phyloP scores from a whole-genome alignment of 2,797 vertebrate species.

The Diplodus puntazzo region DNA sequence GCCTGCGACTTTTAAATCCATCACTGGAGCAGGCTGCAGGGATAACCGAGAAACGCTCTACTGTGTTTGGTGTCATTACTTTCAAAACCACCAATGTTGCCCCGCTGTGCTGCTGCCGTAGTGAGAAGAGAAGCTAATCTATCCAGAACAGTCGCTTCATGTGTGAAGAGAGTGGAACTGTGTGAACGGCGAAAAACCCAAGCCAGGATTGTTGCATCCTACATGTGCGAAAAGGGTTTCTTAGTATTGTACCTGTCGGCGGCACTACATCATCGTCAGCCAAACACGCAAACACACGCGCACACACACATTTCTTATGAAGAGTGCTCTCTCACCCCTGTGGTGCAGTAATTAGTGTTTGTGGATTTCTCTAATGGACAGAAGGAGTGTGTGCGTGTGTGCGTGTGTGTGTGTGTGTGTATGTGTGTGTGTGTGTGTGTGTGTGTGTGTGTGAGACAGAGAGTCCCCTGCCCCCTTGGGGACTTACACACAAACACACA shows the following conservation, averaged over 20 bases:
- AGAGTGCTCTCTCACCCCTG: constrained; percentile 37
- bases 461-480: constrained; percentile 42
- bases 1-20: constrained; percentile 30
- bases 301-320: constrained; percentile 18
- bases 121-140: constrained; percentile 30
- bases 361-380: constrained; percentile 34
- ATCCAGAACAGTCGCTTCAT: constrained; percentile 37
- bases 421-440: no score
- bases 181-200: constrained; percentile 30
- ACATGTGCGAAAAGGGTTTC: constrained; percentile 22
- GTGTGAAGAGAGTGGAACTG: constrained; percentile 29
- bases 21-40: constrained; percentile 16
- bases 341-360: constrained; percentile 61
- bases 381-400: constrained; percentile 27
- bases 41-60: constrained; percentile 24
- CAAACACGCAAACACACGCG: constrained; percentile 2
- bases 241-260: constrained; percentile 26
- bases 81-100: constrained; percentile 28
- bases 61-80: constrained; percentile 27
- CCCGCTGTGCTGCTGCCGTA: constrained; percentile 23
- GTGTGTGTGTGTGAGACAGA: not conserved
- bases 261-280: constrained; percentile 21
- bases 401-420: not conserved
- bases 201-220: constrained; percentile 12
- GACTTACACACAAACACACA: constrained; percentile 50